Evolutionary conservation across 2,888 invertebrate species (phyloP), one percentile per base, ranked within the genome.

Genomic region (Clepsis dumicolana): DNA sequence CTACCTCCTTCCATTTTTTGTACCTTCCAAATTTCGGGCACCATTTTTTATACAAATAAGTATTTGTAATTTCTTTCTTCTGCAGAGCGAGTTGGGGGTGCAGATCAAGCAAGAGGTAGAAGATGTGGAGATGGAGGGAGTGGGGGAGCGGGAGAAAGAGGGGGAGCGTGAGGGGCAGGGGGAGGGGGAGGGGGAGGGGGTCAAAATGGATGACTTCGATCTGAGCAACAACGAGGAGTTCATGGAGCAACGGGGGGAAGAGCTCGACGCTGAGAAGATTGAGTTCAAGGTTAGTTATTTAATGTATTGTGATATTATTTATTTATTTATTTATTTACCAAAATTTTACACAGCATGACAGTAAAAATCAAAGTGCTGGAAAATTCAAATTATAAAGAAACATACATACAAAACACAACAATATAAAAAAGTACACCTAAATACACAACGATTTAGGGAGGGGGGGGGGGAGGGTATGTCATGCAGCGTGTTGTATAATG

Each of bases 81-180:
- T 94, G 24, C 93, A 94, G 62, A 91, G 86, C 57, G 92, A 93
- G 71, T 91, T 94, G 44, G 89, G 87, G 0, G 86, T 81, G 57
- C 86, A 87, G 56, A 87, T 92, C 2, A 93, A 91, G 69, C 80
- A 89, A 32, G 92, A 91, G 73, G 74, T 79, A 48, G 74, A 73
- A n/a, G 72, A 75, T 2, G 44, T 64, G n/a, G 53, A 35, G 21
- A 38, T 27, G 38, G 65, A 65, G n/a, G 70, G 35, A 10, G 59
- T 53, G n/a, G 72, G 35, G 1, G n/a, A n/a, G n/a, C n/a, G n/a
- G n/a, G n/a, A 91, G 69, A 80, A 89, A 32, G 92, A 91, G 73
- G 74, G 79, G 44, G 74, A 73, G n/a, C 72, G 75, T 2, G 44
- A 64, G n/a, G 53, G 29, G 21, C 32, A 24, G 38, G 65, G 64